These are phyloP conservation scores for Lysiphlebus fabarum DNA, from an alignment of 1,140 invertebrate species.

Conservation along the genomic window DNA sequence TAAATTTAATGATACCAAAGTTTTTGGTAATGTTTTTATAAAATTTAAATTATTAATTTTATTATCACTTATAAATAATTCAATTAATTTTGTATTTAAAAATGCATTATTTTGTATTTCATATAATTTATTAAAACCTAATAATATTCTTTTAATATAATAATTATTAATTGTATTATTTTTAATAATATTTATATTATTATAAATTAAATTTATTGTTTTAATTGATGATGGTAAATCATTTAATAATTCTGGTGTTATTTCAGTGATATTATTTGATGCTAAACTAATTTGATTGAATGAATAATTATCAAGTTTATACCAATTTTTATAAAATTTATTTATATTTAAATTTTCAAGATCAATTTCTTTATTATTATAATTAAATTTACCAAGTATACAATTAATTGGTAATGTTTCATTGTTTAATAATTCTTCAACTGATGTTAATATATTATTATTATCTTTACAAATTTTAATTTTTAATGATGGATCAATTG, in stretches of 20 bases:
- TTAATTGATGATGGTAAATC: constrained; percentile 30
- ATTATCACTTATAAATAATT: constrained; percentile 29
- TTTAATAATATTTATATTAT: constrained; percentile 18
- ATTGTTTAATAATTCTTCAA: constrained; percentile 23
- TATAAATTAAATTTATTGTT: constrained; percentile 26
- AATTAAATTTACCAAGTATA: constrained; percentile 19
- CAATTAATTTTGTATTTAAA: constrained; percentile 23
- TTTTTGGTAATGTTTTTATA: constrained; percentile 27
- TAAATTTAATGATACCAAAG: constrained; percentile 25
- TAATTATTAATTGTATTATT: constrained; percentile 31
- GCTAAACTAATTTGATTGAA: constrained; percentile 29
- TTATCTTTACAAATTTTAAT: constrained; percentile 32
- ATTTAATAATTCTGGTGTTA: constrained; percentile 35
- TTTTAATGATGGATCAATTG: background rate
- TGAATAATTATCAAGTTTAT: constrained; percentile 22
- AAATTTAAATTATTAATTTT: constrained; percentile 29
- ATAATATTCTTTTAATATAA: constrained; percentile 27
- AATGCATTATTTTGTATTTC: constrained; percentile 33
- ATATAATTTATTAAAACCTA: constrained; percentile 30
- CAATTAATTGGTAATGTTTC: constrained; percentile 25
- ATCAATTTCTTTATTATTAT: constrained; percentile 14
- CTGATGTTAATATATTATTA: constrained; percentile 21
- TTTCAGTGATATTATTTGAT: constrained; percentile 33
- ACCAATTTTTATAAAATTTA: constrained; percentile 37
- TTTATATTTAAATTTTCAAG: constrained; percentile 26